These are phyloP conservation scores for Ranitomeya imitator DNA, from an alignment of 2,113 vertebrate species.

Conservation along the genomic window DNA sequence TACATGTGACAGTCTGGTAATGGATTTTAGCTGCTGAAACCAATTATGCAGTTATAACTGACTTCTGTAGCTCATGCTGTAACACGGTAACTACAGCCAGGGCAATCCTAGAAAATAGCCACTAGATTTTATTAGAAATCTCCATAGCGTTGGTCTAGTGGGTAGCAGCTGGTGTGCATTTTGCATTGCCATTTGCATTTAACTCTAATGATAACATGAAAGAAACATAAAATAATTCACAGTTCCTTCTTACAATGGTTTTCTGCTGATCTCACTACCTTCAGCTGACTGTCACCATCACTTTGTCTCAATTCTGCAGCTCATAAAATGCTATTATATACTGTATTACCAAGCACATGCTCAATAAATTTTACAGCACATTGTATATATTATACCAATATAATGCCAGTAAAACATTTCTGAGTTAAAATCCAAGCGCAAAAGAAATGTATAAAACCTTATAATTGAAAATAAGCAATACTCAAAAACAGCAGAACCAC, in stretches of 20 bases:
- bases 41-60: constrained; percentile 1
- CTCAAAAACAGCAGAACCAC: too few species aligned
- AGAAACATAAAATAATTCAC: not conserved
- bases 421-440: too few species aligned
- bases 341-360: not conserved
- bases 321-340: not conserved
- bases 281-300: not conserved
- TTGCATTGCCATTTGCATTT: not conserved
- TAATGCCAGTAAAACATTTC: too few species aligned
- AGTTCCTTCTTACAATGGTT: not conserved
- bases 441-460: too few species aligned
- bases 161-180: not conserved
- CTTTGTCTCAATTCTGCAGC: not conserved
- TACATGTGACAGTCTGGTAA: constrained; percentile 25
- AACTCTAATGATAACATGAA: not conserved
- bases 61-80: not conserved
- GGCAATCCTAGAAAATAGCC: not conserved
- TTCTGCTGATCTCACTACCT: not conserved
- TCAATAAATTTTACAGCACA: not conserved
- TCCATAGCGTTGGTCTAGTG: not conserved
- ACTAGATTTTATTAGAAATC: not conserved
- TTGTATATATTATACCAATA: not conserved
- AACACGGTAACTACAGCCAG: not conserved
- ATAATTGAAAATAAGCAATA: too few species aligned
- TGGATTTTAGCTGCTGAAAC: constrained; percentile 21